Conservation (phyloP, 2,797 vertebrate species). For the Anguilla anguilla region DNA sequence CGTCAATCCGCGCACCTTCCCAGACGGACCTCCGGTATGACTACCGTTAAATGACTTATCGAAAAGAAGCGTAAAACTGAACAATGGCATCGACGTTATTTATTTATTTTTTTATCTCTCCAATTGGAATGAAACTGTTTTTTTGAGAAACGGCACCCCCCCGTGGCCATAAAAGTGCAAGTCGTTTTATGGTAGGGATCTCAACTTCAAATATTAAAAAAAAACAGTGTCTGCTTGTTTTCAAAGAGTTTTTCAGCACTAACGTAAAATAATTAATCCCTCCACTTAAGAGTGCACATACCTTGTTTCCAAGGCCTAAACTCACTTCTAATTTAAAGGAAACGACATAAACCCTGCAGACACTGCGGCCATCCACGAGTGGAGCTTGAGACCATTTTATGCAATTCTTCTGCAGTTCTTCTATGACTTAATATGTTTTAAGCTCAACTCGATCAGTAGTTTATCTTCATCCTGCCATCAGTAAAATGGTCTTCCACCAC, state of each 20-base stretch:
- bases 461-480: too few relatives aligned
- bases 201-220: background rate
- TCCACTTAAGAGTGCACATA: background rate
- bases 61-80: background rate
- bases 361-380: too few relatives aligned
- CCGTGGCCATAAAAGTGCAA: slow-evolving; percentile 7
- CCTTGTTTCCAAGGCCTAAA: background rate
- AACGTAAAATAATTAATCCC: too few relatives aligned
- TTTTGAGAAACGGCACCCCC: slow-evolving; percentile 19
- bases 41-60: background rate
- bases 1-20: background rate
- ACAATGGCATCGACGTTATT: background rate
- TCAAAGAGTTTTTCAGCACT: background rate
- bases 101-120: background rate
- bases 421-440: background rate
- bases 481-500: too few relatives aligned
- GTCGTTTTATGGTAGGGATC: background rate
- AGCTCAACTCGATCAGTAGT: background rate
- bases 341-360: background rate
- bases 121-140: slow-evolving; percentile 2
- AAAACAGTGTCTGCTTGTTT: background rate
- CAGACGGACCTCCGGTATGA: background rate
- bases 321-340: background rate
- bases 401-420: background rate
- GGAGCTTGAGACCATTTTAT: background rate